Conservation (phyloP, 2,797 vertebrate species). For the Phrynocephalus forsythii region DNA sequence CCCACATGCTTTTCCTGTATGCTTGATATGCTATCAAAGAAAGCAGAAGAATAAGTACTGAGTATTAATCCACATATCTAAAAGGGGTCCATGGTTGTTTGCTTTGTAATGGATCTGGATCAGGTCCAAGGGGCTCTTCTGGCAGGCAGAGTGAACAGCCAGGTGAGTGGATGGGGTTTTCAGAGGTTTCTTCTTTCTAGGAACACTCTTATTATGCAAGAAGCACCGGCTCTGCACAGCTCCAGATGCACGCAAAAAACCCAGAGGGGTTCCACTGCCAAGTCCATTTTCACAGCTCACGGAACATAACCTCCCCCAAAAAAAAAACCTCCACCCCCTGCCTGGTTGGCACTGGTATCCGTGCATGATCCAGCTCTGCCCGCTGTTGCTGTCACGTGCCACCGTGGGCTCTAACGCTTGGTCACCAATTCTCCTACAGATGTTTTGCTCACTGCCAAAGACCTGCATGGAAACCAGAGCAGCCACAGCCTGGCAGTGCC, state of each 20-base stretch:
- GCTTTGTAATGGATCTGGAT: not conserved
- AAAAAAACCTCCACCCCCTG: too few relatives aligned
- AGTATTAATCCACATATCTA: conserved; percentile 10
- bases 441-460: too few relatives aligned
- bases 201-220: not conserved
- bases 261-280: not conserved
- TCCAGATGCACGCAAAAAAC: not conserved
- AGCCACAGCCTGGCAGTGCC: not conserved
- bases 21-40: conserved; percentile 54
- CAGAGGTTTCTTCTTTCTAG: not conserved
- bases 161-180: not conserved
- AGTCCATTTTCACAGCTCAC: not conserved
- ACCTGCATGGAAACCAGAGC: not conserved
- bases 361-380: too few relatives aligned
- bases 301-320: not conserved
- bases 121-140: not conserved
- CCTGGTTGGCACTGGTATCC: not conserved
- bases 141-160: not conserved
- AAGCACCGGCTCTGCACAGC: too few relatives aligned
- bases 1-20: conserved; percentile 71
- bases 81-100: not conserved
- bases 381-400: too few relatives aligned
- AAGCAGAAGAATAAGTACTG: not conserved
- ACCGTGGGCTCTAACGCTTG: not conserved
- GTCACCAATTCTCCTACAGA: too few relatives aligned